A percentile compares a stretch with the other conserved stretches of the same genome.
Conservation (phyloP, 2,888 invertebrate genomes). For the Mechanitis messenoides region DNA sequence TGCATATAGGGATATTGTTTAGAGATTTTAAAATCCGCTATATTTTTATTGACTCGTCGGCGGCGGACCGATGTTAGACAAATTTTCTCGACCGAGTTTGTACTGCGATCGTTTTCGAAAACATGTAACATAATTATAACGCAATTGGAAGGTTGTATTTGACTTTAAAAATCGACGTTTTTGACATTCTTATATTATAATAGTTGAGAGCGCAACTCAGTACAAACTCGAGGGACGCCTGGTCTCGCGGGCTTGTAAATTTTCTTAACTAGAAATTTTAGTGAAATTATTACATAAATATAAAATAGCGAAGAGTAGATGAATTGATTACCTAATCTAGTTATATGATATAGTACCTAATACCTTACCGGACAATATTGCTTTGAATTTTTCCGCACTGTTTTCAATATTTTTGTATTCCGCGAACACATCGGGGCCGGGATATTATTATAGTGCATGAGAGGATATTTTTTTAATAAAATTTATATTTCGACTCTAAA, state of each 20-base stretch:
- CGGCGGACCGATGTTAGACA: conserved; percentile 54
- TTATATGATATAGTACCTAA: conserved; percentile 64
- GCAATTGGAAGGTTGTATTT: no score
- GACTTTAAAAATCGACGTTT: no score
- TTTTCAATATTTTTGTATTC: conserved; percentile 45
- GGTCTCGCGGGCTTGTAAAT: conserved; percentile 44
- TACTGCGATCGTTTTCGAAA: conserved; percentile 26
- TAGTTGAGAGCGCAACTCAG: background rate
- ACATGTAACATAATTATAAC: background rate
- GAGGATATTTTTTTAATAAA: conserved; percentile 62
- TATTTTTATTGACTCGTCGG: conserved; percentile 57
- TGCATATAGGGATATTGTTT: conserved; percentile 49
- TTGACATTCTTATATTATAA: conserved; percentile 9
- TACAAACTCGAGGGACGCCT: conserved; percentile 9
- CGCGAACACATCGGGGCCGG: conserved; percentile 33
- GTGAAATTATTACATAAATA: conserved; percentile 58
- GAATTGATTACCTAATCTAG: conserved; percentile 71
- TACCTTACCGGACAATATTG: conserved; percentile 69
- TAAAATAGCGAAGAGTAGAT: conserved; percentile 66
- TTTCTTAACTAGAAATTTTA: conserved; percentile 58
- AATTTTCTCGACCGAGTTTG: conserved; percentile 39
- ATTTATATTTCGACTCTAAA: conserved; percentile 38
- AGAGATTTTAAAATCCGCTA: conserved; percentile 53
- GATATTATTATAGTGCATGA: conserved; percentile 44
- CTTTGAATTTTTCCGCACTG: conserved; percentile 63